Evolutionary conservation across 1,140 invertebrate genomes (phyloP), one percentile per base, ranked within the genome.

Genomic region (Elymnias hypermnestra): DNA sequence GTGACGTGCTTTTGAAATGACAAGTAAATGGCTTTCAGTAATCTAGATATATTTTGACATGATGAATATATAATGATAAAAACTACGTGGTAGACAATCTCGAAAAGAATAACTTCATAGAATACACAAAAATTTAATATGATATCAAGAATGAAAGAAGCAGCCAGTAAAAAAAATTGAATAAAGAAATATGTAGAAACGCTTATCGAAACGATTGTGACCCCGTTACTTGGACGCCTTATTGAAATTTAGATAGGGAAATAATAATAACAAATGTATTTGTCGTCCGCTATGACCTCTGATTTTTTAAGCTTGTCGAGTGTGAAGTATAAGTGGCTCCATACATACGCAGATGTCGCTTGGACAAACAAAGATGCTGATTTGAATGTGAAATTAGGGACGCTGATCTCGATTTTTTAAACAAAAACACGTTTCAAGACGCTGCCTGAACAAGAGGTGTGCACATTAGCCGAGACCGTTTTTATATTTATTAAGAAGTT

Each of bases 191-290:
- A 78, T 72, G 68, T 72, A 53, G 62, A 77, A 78, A 53, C 33
- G 58, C 68, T 60, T 68, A 73, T 79, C 65, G 63, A 72, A 73
- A 76, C 66, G 66, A 64, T 70, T 46, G 59, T 81, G 75, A 84
- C 81, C 77, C 81, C 81, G 81, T 84, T 84, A 82, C 64, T 78
- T 59, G 63, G 63, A 56, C 54, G 52, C 51, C 61, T 51, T 57
- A 78, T 84, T 82, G 77, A 84, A 82, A 72, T 84, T 82, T 68
- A 82, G 63, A 84, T 82, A 56, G 47, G 48, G 58, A 63, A 79
- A 82, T 84, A 63, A 74, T 72, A 84, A 78, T 79, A 82, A 70
- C 72, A 82, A 79, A 82, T 78, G 62, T 74, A 66, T 70, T 69
- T 71, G 63, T 72, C 72, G 72, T 78, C 62, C 69, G 64, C 63